A percentile compares a stretch with the other conserved stretches of the same genome.
Evolutionary conservation across 2,797 vertebrate genomes (phyloP).

Genomic region (Danio albolineatus): DNA sequence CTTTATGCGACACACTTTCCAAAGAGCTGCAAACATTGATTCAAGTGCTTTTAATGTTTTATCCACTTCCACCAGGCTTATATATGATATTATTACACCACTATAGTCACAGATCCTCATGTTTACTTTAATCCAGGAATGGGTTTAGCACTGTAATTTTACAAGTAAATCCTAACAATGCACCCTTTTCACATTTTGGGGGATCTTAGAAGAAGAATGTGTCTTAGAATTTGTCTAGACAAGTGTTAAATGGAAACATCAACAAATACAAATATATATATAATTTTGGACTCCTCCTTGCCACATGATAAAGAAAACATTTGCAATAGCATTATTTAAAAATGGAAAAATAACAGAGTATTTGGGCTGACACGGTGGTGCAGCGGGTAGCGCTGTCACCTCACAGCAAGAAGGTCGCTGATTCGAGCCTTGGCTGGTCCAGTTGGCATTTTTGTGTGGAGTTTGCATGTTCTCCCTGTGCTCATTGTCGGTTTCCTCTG

Average conservation of each 20-base stretch:
- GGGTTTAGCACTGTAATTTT: not conserved
- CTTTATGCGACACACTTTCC: not conserved
- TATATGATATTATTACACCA: constrained; percentile 1
- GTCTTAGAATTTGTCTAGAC: not conserved
- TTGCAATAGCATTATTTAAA: not conserved
- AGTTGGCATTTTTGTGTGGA: no score
- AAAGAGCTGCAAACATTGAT: constrained; percentile 37
- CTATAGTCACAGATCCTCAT: no score
- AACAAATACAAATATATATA: no score
- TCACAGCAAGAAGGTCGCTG: no score
- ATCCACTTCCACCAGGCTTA: no score
- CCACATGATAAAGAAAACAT: not conserved
- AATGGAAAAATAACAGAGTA: no score
- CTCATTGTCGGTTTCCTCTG: no score
- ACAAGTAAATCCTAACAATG: not conserved
- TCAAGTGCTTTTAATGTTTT: constrained; percentile 6
- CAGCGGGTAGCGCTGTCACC: no score
- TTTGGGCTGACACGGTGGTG: no score
- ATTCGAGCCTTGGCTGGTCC: no score
- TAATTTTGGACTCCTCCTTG: not conserved
- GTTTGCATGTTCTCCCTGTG: no score
- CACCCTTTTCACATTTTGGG: not conserved
- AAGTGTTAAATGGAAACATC: not conserved
- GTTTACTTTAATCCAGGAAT: not conserved
- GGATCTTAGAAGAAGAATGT: not conserved